Evolutionary conservation across 2,888 invertebrate species (phyloP), one percentile per base, ranked within the genome.

Genomic region (Ophion slaviceki): DNA sequence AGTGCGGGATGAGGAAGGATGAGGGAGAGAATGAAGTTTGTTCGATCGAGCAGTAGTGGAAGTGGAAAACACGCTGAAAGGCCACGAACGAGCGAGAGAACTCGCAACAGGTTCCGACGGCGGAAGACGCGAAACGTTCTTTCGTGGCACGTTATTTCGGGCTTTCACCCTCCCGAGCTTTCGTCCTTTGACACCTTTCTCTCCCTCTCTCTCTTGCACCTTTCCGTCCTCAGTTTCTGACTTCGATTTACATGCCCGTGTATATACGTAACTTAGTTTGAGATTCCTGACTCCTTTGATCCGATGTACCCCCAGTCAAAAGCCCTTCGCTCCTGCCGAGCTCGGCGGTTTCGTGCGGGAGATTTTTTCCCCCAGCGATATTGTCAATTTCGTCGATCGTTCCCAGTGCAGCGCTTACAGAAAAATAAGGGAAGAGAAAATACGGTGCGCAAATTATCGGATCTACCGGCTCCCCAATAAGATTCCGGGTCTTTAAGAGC

Each of bases 41-140:
- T 40, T 24, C 45, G 17, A 32, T 40, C 10, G 32, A 0, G 10
- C 7, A 28, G 32, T 47, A 28, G 32, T 53, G n/a, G 53, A 53
- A 28, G 28, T 14, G 5, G 53, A 14, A 17, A 17, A 53, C 40
- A 61, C 45, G 67, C 62, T 68, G 66, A 45, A 70, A 10, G 68
- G 10, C 24, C 40, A 77, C 53, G 68, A 57, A 57, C 71, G 57
- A 47, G 47, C 62, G 80, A 74, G 82, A 53, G 57, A 57, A 59
- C 66, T 86, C 32, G 88, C 88, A 88, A 88, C 88, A 88, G 88
- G 88, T 88, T 87, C 87, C 86, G 88, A 82, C 88, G 87, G 87
- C 66, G 53, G 57, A 77, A 84, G 72, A 68, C 74, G 67, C 53
- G 61, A 77, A 74, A 40, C 57, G 53, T 76, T 84, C 72, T 79